Evolutionary conservation across 2,113 vertebrate species (phyloP).

Genomic region (Microtus oregoni): DNA sequence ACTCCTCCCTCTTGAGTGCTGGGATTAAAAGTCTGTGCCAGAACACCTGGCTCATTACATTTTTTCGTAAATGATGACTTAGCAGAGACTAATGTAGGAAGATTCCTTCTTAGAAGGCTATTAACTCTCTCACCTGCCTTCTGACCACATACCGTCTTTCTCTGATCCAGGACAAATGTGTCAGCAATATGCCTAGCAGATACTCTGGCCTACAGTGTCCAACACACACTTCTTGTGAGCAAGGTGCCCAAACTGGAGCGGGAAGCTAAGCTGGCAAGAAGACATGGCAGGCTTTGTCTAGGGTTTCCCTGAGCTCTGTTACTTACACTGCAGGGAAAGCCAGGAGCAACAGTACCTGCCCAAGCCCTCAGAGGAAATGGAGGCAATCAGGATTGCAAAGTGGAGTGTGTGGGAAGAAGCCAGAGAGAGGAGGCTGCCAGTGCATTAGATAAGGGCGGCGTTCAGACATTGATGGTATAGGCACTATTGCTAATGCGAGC

Average conservation of each 20-base stretch:
- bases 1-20: background rate
- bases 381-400: background rate
- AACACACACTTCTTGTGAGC: no score
- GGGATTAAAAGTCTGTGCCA: background rate
- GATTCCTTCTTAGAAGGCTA: background rate
- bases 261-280: background rate
- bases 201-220: background rate
- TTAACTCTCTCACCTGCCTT: background rate
- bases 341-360: background rate
- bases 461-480: accelerated
- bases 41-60: no score
- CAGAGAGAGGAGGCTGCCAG: background rate
- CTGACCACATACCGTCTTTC: background rate
- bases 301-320: background rate
- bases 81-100: background rate
- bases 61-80: background rate
- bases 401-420: background rate
- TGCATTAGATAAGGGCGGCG: background rate
- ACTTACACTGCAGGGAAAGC: background rate
- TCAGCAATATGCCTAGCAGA: background rate
- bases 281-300: background rate
- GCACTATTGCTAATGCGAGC: background rate
- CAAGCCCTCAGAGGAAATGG: background rate
- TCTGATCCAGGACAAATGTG: background rate
- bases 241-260: background rate